phyloP scores from a whole-genome alignment of 2,797 vertebrate species.

The Cyprinella venusta region DNA sequence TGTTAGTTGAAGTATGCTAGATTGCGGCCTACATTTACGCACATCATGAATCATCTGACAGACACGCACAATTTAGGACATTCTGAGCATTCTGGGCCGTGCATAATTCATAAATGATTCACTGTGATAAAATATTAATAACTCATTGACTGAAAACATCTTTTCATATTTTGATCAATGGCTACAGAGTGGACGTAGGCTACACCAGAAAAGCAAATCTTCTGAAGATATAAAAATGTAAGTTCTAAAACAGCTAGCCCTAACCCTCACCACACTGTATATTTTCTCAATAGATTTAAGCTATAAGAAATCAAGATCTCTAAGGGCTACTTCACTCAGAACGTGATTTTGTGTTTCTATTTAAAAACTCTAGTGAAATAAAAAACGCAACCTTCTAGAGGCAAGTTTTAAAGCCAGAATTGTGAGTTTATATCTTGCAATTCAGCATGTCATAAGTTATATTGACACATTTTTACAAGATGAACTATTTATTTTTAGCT shows the following conservation, averaged over 20 bases:
- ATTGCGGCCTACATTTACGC: constrained; percentile 2
- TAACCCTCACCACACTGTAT: not conserved
- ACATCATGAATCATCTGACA: constrained; percentile 17
- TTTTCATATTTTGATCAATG: constrained; percentile 27
- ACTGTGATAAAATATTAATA: constrained; percentile 37
- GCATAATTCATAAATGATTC: constrained; percentile 34
- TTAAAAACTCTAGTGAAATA: not conserved
- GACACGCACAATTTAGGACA: constrained; percentile 33
- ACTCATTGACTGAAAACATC: constrained; percentile 34
- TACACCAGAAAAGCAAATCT: not conserved
- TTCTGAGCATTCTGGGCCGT: constrained; percentile 13
- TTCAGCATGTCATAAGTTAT: too few species aligned
- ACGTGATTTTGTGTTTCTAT: not conserved
- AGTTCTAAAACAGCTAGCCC: not conserved
- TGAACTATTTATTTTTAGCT: not conserved
- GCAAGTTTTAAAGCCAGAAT: too few species aligned
- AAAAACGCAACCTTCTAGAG: too few species aligned
- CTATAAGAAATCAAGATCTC: not conserved
- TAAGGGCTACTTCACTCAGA: not conserved
- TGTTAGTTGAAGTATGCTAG: not conserved
- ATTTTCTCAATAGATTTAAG: not conserved
- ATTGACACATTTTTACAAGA: too few species aligned
- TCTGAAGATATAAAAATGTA: not conserved
- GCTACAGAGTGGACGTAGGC: not conserved
- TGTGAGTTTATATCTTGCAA: too few species aligned